These are phyloP conservation scores for Apis dorsata DNA, from an alignment of 1,140 invertebrate genomes.

Conservation along the genomic window DNA sequence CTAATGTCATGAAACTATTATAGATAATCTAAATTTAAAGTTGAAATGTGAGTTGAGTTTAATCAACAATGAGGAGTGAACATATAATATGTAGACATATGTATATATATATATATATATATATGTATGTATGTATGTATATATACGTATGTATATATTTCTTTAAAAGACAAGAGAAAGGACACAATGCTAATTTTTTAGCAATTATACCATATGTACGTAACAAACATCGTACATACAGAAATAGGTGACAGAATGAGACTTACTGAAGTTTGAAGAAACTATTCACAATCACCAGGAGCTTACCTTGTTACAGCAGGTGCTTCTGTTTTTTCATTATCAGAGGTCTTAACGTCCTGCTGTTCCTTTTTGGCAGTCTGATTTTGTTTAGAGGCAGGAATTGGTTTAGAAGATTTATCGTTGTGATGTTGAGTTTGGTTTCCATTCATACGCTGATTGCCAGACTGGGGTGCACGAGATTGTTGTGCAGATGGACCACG, in stretches of 20 bases:
- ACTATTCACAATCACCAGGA: conserved; percentile 75
- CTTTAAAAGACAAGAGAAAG: conserved; percentile 49
- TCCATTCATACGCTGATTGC: conserved; percentile 80
- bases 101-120: conserved; percentile 34
- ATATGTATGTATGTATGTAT: conserved; percentile 32
- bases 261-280: conserved; percentile 74
- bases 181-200: conserved; percentile 47
- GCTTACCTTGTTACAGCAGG: conserved; percentile 79
- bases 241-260: conserved; percentile 64
- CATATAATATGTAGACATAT: conserved; percentile 45
- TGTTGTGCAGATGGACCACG: conserved; percentile 78
- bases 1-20: conserved; percentile 22
- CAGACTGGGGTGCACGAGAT: conserved; percentile 78
- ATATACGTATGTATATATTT: conserved; percentile 42
- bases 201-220: conserved; percentile 44
- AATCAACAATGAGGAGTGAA: conserved; percentile 44
- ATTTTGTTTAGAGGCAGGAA: conserved; percentile 80
- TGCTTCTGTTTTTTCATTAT: conserved; percentile 79
- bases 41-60: conserved; percentile 55
- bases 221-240: conserved; percentile 56
- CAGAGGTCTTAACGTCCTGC: conserved; percentile 79
- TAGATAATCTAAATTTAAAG: conserved; percentile 31
- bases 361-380: conserved; percentile 79
- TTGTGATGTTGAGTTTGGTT: conserved; percentile 80
- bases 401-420: conserved; percentile 81